Conservation (phyloP, 2,888 invertebrate species). For the Dioctria rufipes region DNA sequence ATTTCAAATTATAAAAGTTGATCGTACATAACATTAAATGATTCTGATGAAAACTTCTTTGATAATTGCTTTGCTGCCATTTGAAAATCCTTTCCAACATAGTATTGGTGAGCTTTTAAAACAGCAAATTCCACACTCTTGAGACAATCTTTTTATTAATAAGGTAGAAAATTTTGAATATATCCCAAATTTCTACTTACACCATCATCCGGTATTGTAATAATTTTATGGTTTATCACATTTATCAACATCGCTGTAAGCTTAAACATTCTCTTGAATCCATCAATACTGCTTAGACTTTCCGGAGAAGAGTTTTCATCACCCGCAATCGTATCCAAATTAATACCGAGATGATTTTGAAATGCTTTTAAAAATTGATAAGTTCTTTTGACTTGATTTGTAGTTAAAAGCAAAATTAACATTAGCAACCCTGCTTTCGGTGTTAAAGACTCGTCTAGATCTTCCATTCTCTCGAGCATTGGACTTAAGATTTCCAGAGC, state of each 20-base stretch:
- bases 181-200: constrained; percentile 59
- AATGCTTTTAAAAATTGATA: constrained; percentile 67
- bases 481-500: constrained; percentile 67
- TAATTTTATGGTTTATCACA: constrained; percentile 66
- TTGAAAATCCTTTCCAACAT: constrained; percentile 71
- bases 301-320: constrained; percentile 60
- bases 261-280: constrained; percentile 65
- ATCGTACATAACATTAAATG: constrained; percentile 64
- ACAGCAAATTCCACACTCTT: constrained; percentile 67
- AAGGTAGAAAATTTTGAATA: background rate
- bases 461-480: constrained; percentile 65
- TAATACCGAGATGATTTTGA: constrained; percentile 64
- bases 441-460: constrained; percentile 66
- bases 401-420: constrained; percentile 67
- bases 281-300: constrained; percentile 61
- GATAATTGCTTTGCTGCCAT: constrained; percentile 71
- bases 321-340: constrained; percentile 58
- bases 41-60: constrained; percentile 62
- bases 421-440: constrained; percentile 67
- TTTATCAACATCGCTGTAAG: constrained; percentile 66
- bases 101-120: constrained; percentile 70
- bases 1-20: constrained; percentile 40
- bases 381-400: constrained; percentile 69
- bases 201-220: constrained; percentile 68
- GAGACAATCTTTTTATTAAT: constrained; percentile 16